Conservation (phyloP, 2,113 vertebrate genomes). For the Scortum barcoo region DNA sequence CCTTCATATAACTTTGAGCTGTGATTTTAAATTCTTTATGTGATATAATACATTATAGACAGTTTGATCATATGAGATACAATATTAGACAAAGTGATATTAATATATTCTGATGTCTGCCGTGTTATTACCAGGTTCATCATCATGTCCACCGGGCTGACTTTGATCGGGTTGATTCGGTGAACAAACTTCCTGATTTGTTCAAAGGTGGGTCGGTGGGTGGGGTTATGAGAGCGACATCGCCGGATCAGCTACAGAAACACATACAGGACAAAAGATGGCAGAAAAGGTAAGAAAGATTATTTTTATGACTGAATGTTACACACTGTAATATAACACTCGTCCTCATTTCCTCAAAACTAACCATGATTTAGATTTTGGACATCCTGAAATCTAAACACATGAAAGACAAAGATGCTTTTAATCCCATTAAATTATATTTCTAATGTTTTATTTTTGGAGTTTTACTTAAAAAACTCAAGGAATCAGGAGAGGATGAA, state of each 20-base stretch:
- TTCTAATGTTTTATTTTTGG: too few species aligned
- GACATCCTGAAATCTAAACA: too few species aligned
- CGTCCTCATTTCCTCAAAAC: too few species aligned
- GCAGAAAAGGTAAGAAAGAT: background rate
- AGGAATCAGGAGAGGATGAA: too few species aligned
- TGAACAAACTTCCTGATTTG: conserved; percentile 89
- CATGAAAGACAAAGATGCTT: too few species aligned
- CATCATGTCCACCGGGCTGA: conserved; percentile 91
- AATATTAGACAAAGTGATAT: background rate
- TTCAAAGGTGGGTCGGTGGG: conserved; percentile 88
- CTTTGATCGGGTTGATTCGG: conserved; percentile 90
- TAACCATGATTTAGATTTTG: too few species aligned
- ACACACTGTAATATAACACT: too few species aligned
- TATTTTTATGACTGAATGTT: too few species aligned
- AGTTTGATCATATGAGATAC: background rate
- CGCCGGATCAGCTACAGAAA: conserved; percentile 84
- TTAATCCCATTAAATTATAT: too few species aligned
- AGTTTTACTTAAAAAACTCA: too few species aligned
- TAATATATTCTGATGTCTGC: background rate
- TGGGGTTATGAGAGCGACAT: conserved; percentile 86
- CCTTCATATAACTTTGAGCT: background rate
- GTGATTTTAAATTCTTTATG: too few species aligned
- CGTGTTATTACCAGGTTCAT: conserved; percentile 86
- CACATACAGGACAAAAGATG: conserved; percentile 24
- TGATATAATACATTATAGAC: too few species aligned